A percentile compares a stretch with the other conserved stretches of the same genome.
These are phyloP conservation scores for Phyllotis vaccarum DNA, from an alignment of 2,797 vertebrate genomes.

Conservation along the genomic window DNA sequence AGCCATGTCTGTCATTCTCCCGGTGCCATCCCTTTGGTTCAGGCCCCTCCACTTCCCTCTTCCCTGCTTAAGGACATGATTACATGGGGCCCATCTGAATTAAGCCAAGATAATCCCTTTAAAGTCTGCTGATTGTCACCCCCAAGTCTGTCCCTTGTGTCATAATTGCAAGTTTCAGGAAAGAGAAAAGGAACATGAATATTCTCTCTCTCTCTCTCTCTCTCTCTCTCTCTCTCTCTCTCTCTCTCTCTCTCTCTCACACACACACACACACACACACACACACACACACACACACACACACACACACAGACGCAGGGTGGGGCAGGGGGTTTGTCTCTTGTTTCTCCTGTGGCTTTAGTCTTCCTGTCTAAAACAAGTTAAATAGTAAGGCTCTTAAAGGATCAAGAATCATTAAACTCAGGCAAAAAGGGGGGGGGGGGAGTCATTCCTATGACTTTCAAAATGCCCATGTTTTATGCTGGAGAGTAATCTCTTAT, in stretches of 20 bases:
- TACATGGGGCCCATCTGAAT: not conserved
- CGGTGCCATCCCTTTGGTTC: not conserved
- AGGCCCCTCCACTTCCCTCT: not conserved
- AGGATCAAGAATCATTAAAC: not conserved
- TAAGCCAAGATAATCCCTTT: not conserved
- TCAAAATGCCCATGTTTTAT: not conserved
- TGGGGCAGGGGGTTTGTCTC: not conserved
- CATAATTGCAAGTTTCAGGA: not conserved
- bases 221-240: not conserved
- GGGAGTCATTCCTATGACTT: not conserved
- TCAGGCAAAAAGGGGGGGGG: not conserved
- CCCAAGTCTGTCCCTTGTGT: no score
- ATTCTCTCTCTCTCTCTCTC: not conserved
- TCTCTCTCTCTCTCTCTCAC: not conserved
- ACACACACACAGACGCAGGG: not conserved
- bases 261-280: not conserved
- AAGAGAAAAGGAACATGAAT: not conserved
- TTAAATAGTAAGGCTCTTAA: not conserved
- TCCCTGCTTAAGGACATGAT: not conserved
- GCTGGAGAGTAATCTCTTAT: not conserved
- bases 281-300: not conserved
- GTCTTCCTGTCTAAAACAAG: not conserved
- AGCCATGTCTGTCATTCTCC: not conserved
- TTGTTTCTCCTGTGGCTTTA: not conserved
- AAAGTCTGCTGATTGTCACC: not conserved